These are phyloP conservation scores for Griposia aprilina DNA, from an alignment of 2,888 invertebrate genomes.

Conservation along the genomic window DNA sequence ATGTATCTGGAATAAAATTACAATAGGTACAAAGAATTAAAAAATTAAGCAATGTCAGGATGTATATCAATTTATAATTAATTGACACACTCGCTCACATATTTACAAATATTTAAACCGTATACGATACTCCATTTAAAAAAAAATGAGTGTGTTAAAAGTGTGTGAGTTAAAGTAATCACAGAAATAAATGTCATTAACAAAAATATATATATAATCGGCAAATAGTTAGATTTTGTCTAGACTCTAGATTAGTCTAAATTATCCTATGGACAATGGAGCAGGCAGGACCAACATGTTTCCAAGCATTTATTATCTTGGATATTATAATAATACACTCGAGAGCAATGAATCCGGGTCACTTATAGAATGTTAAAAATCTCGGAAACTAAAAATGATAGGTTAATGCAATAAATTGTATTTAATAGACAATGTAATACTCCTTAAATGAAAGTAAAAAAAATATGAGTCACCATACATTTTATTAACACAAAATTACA, in stretches of 20 bases:
- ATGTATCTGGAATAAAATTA: neutral
- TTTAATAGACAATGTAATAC: too few relatives aligned
- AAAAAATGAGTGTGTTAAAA: neutral
- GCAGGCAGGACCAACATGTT: neutral
- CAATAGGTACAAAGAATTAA: neutral
- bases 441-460: too few relatives aligned
- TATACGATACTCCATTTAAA: neutral
- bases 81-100: neutral
- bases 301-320: neutral
- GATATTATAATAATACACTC: too few relatives aligned
- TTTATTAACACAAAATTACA: too few relatives aligned
- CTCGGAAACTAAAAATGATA: too few relatives aligned
- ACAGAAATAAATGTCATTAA: neutral
- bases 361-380: too few relatives aligned
- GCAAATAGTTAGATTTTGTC: neutral
- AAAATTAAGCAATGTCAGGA: neutral
- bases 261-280: neutral
- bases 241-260: neutral
- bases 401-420: too few relatives aligned
- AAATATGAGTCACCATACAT: too few relatives aligned
- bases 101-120: neutral
- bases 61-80: too few relatives aligned
- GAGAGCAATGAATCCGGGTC: too few relatives aligned
- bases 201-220: neutral
- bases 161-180: neutral